Percentiles rank a stretch among this genome's conserved stretches.
phyloP scores from a whole-genome alignment of 2,797 vertebrate genomes.

The Phaenicophaeus curvirostris region DNA sequence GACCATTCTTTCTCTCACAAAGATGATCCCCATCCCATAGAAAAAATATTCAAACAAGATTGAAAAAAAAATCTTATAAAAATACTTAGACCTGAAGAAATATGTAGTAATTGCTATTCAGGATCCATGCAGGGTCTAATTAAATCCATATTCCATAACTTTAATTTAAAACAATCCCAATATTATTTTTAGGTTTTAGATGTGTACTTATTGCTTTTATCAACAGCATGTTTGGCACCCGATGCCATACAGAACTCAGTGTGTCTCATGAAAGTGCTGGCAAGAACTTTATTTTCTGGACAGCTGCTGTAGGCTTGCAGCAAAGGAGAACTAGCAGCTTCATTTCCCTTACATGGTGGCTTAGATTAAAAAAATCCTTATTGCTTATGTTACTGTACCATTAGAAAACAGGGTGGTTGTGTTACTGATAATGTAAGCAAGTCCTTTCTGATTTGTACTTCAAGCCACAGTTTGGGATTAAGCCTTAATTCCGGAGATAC shows the following conservation, averaged over 20 bases:
- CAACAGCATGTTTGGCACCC: constrained; percentile 49
- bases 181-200: constrained; percentile 68
- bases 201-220: constrained; percentile 58
- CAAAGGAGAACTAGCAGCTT: constrained; percentile 3
- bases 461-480: constrained; percentile 29
- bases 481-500: constrained; percentile 56
- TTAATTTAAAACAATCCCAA: constrained; percentile 65
- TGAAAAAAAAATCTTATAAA: constrained; percentile 39
- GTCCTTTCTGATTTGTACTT: neutral
- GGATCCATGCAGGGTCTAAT: constrained; percentile 51
- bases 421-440: neutral
- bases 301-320: constrained; percentile 26
- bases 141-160: constrained; percentile 15
- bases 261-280: constrained; percentile 49
- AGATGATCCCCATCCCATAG: constrained; percentile 57
- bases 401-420: neutral
- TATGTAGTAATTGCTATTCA: constrained; percentile 62
- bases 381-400: neutral
- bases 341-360: constrained; percentile 6
- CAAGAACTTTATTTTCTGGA: constrained; percentile 35
- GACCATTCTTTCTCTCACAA: constrained; percentile 63
- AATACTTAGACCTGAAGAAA: constrained; percentile 73
- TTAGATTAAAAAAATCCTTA: neutral
- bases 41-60: constrained; percentile 46
- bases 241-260: constrained; percentile 4